Percentiles rank a stretch among this genome's conserved stretches.
These are phyloP conservation scores for Actinemys pallida DNA, from an alignment of 2,113 vertebrate species.

Conservation along the genomic window DNA sequence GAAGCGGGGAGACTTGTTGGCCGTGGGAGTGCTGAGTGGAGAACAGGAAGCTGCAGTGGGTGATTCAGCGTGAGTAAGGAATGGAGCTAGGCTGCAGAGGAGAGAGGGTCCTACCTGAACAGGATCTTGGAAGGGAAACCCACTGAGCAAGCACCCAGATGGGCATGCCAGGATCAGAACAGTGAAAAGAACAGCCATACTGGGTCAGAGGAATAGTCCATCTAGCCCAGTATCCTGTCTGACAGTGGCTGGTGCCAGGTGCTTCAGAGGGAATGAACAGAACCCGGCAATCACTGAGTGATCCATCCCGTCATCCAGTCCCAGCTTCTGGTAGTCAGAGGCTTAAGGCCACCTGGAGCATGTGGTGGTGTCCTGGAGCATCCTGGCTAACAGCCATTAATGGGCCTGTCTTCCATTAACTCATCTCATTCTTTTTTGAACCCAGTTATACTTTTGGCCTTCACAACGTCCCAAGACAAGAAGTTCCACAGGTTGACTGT, in stretches of 20 bases:
- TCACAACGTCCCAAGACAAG: neutral
- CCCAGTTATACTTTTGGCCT: neutral
- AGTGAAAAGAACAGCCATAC: neutral
- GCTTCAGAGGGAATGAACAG: neutral
- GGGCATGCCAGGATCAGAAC: neutral
- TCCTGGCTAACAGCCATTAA: neutral
- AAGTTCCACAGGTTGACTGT: neutral
- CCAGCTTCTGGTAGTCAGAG: neutral
- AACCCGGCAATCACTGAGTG: neutral
- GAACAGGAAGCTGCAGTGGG: neutral
- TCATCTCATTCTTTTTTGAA: neutral
- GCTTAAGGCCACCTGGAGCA: neutral
- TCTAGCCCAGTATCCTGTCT: neutral
- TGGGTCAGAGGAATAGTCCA: neutral
- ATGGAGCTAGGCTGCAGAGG: neutral
- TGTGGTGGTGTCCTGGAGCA: neutral
- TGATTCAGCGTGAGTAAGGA: neutral
- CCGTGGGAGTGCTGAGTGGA: neutral
- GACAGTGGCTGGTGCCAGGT: neutral
- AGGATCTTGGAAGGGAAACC: constrained; percentile 7
- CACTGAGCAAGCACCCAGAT: neutral
- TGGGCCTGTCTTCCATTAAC: neutral
- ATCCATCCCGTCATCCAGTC: neutral
- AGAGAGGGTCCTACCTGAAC: neutral
- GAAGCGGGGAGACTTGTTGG: neutral